Conservation (phyloP, 2,888 invertebrate species). For the Ornithoptera alexandrae region DNA sequence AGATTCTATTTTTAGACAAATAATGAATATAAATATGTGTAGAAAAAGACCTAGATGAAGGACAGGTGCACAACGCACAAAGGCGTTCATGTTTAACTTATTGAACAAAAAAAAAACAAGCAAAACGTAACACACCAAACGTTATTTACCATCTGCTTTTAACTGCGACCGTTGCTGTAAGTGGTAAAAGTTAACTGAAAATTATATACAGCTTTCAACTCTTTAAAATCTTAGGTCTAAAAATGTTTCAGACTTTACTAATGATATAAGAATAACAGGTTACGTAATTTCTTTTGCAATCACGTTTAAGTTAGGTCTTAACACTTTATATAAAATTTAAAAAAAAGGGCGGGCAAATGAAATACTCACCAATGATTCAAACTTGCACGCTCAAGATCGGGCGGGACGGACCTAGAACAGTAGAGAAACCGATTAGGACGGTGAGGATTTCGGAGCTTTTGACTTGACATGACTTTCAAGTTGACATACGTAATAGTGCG, state of each 20-base stretch:
- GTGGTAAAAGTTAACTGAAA: too few species aligned
- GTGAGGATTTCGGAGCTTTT: not conserved
- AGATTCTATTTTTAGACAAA: too few species aligned
- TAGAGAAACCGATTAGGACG: conserved; percentile 46
- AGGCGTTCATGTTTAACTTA: conserved; percentile 47
- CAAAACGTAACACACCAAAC: conserved; percentile 54
- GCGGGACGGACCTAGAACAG: conserved; percentile 61
- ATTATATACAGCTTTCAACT: too few species aligned
- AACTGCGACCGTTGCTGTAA: conserved; percentile 48
- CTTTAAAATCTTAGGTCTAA: too few species aligned
- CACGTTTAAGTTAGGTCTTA: not conserved
- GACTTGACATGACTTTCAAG: not conserved
- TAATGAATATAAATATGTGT: too few species aligned
- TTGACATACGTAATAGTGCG: conserved; percentile 50
- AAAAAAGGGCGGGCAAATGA: conserved; percentile 37
- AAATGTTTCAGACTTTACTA: not conserved
- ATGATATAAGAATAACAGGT: not conserved
- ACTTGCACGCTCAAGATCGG: conserved; percentile 47
- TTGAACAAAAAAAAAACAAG: conserved; percentile 58
- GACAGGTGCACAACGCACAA: conserved; percentile 63
- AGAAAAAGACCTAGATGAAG: not conserved
- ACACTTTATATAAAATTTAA: not conserved
- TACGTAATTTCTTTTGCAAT: not conserved
- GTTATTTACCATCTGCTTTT: conserved; percentile 69
- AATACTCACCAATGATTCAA: conserved; percentile 52